These are phyloP conservation scores for Agrypnia vestita DNA, from an alignment of 1,140 invertebrate species.

Conservation along the genomic window DNA sequence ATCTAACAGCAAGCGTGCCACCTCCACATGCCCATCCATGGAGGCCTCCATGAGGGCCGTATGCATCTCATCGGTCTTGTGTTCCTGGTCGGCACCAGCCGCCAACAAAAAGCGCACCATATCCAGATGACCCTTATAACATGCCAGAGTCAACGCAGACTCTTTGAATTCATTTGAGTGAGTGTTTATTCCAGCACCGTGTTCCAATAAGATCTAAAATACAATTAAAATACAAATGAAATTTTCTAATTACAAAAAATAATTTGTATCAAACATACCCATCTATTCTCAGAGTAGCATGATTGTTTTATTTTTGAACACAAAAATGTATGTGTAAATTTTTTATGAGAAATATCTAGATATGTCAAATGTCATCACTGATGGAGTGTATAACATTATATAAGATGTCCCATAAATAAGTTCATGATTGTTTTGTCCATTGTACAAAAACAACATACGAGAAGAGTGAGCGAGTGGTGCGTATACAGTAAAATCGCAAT, in stretches of 20 bases:
- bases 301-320: too few species aligned
- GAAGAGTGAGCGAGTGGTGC: too few species aligned
- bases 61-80: constrained; percentile 99
- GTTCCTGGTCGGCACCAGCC: constrained; percentile 95
- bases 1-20: constrained; percentile 92
- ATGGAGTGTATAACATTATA: too few species aligned
- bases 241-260: neutral
- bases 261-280: too few species aligned
- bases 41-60: constrained; percentile 99
- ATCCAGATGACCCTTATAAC: constrained; percentile 97
- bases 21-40: constrained; percentile 99
- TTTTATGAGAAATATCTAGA: too few species aligned
- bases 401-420: too few species aligned
- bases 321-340: too few species aligned
- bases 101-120: constrained; percentile 97
- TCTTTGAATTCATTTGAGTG: constrained; percentile 99
- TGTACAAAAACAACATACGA: too few species aligned
- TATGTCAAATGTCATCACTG: too few species aligned
- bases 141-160: constrained; percentile 94
- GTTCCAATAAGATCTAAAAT: constrained; percentile 84
- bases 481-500: too few species aligned
- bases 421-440: too few species aligned
- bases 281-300: too few species aligned
- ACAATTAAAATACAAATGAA: constrained; percentile 5
- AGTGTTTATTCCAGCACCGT: constrained; percentile 97